Percentiles rank a stretch among this genome's conserved stretches.
phyloP scores from a whole-genome alignment of 37 sponge, comb jelly and placozoan species.

The Ephydatia muelleri region DNA sequence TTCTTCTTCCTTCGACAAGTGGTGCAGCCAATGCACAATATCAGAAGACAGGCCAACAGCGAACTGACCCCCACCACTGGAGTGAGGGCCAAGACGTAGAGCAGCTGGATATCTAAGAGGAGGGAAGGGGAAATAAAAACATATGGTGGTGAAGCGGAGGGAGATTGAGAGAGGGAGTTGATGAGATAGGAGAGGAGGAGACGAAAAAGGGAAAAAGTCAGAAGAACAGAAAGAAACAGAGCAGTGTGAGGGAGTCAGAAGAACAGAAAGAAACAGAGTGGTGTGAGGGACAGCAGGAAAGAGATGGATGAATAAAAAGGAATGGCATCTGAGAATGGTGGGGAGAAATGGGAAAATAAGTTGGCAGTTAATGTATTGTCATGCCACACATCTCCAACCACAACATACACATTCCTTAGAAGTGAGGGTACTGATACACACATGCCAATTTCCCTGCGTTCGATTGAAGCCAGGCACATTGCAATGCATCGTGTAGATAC shows the following conservation, averaged over 20 bases:
- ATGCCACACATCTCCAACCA: no score
- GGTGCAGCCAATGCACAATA: conserved; percentile 14
- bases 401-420: no score
- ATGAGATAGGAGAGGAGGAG: conserved; percentile 2
- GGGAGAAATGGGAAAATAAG: no score
- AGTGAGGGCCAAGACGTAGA: conserved; percentile 38
- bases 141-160: conserved; percentile 23
- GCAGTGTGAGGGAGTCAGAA: conserved; percentile 8
- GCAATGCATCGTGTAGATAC: no score
- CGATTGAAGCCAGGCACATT: no score
- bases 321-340: not conserved
- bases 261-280: conserved; percentile 9
- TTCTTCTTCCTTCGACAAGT: conserved; percentile 25
- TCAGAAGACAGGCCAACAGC: conserved; percentile 17
- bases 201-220: conserved; percentile 17
- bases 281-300: conserved; percentile 7
- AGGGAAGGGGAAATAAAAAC: conserved; percentile 2
- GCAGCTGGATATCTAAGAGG: not conserved
- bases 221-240: conserved; percentile 15
- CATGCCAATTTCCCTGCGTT: no score
- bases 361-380: no score
- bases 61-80: conserved; percentile 39
- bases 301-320: conserved; percentile 15
- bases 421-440: no score
- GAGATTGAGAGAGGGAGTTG: conserved; percentile 13